Conservation (phyloP, 1,140 invertebrate species). For the Rhyacophila brunnea region DNA sequence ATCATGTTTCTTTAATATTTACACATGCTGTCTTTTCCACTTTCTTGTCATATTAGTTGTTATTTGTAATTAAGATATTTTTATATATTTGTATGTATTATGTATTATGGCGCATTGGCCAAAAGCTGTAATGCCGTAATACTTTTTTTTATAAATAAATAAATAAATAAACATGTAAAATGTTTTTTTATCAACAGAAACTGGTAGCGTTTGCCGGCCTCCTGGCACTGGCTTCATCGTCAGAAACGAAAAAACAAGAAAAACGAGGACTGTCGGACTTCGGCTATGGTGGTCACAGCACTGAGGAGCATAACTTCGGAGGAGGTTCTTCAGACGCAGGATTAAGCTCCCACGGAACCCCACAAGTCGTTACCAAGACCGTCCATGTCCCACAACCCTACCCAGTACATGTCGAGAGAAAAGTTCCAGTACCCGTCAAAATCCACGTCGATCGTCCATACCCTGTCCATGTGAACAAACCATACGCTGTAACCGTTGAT, state of each 20-base stretch:
- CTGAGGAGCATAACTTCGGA: conserved; percentile 4
- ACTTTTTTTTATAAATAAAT: no score
- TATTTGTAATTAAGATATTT: no score
- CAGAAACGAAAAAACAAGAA: conserved; percentile 30
- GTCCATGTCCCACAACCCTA: conserved; percentile 42
- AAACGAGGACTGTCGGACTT: conserved; percentile 31
- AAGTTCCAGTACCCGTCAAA: conserved; percentile 39
- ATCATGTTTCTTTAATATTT: no score
- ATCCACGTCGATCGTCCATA: conserved; percentile 41
- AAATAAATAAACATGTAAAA: no score
- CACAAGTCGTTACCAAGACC: conserved; percentile 20
- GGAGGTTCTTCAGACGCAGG: background rate
- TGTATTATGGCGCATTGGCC: no score
- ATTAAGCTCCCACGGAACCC: background rate
- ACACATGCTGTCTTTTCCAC: no score
- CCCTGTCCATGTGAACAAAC: conserved; percentile 34
- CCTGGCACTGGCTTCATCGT: conserved; percentile 21
- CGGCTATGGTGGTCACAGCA: conserved; percentile 15
- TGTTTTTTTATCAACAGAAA: conserved; percentile 15
- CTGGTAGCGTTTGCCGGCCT: conserved; percentile 14
- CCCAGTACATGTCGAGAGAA: conserved; percentile 42
- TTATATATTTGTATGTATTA: no score
- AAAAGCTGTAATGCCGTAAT: no score
- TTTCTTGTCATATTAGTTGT: no score
- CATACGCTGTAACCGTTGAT: conserved; percentile 51